Base-by-base conservation (phyloP, 2,797 vertebrate genomes). In the Acanthopagrus latus region DNA sequence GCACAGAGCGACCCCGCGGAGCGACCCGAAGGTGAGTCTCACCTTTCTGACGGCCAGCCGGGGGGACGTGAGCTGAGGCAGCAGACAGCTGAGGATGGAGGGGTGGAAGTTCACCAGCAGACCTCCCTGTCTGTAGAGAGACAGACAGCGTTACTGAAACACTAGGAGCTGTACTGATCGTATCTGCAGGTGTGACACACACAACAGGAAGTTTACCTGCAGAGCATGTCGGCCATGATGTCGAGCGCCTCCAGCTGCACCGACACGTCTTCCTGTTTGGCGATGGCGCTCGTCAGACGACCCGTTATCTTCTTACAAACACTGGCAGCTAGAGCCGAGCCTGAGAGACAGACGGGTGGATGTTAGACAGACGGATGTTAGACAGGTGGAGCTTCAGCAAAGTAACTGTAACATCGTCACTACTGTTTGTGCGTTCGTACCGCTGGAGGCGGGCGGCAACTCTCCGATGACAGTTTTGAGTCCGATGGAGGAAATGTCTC, bases 251-350 rank as follows among this genome's bases (percentile, higher is more conserved):
- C 98, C 73, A 99, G 95, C 79, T 99, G 98, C 75, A 99, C 98
- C 3, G 98, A 99, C 20, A 99, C 98, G 62, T 99, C 98, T 82
- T 99, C 98, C 91, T 99, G 98, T 89, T 99, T 99, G 91, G 98
- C 98, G 90, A 99, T 99, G 90, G 98, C 98, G 85, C 98, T 99
- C 63, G 98, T 99, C 88, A 99, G 96, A 58, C 98, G 97, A n/a
- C 98, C 98, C 3, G 98, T 99, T 80, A 99, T 99, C 94, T 99
- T 99, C 95, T 99, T 99, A 94, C 98, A 99, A 73, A 99, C 98
- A 43, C 98, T 99, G 91, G 98, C 98, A 72, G 98, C 98, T 84
- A 99, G 94, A 58, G 98, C 97, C 63, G 98, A 99, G 75, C 98
- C 98, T 99, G 79, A 64, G 2, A 52, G n/a, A 70, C 33, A 62